Base-by-base conservation (phyloP, 2,888 invertebrate genomes). In the Neoaliturus tenellus region DNA sequence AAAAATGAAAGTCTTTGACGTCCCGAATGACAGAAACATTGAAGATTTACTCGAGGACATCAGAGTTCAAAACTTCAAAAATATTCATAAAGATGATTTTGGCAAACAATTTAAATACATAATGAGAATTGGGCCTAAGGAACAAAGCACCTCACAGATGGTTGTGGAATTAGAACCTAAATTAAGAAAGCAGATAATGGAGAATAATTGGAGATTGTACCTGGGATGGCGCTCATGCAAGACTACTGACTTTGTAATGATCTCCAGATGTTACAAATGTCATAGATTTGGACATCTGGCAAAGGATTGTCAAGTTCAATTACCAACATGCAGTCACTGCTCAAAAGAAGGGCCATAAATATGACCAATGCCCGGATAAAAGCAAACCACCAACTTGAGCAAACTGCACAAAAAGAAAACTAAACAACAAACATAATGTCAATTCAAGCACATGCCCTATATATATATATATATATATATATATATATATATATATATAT, bases 241-340 rank as follows among this genome's bases (percentile, higher is more conserved):
- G 33, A 69, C 86, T 0, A 62, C 78, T 10, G 86, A 86, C 78
- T 86, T 73, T 39, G 31, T 84, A 3, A 48, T 44, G 0, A 48
- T 85, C 0, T 80, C 86, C 0, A 81, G 86, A 41, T 88, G 87
- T 78, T 87, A 71, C 55, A 86, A 85, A 73, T 87, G 86, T 33
- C 86, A 87, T 10, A 31, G 20, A 2, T 85, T 73, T 35, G 86
- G 86, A 0, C 87, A 87, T 41, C 83, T 0, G 81, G 84, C 44
- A 17, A 82, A 80, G 85, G 17, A 83, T 55, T 69, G 62, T 55
- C 10, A 82, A 82, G 6, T 81, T 0, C 1, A 33, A 44, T 0
- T 39, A n/a, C 23, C 33, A 17, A 62, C 41, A 0, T 87, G 87
- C 48, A 58, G 81, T 0, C 85, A 86, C 80, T 87, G 87, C n/a